These are phyloP conservation scores for Oostethus manadensis DNA, from an alignment of 2,113 vertebrate genomes.

Conservation along the genomic window DNA sequence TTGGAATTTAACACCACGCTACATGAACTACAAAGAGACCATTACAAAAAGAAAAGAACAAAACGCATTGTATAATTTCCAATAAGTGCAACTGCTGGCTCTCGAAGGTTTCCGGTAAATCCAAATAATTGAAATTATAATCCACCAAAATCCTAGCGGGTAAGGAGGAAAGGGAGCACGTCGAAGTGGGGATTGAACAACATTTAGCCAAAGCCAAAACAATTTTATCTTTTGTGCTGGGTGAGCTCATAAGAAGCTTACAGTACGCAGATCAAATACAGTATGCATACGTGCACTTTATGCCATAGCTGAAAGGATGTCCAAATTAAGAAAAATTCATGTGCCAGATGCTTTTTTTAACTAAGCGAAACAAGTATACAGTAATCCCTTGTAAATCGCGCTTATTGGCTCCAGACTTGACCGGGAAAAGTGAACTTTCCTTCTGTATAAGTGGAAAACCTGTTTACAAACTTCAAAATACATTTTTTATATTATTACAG, in stretches of 20 bases:
- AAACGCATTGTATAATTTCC: constrained; percentile 24
- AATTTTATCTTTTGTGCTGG: constrained; percentile 15
- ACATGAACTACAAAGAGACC: neutral
- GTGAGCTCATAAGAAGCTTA: constrained; percentile 27
- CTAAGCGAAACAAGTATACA: neutral
- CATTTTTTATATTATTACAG: too few relatives aligned
- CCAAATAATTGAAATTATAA: constrained; percentile 28
- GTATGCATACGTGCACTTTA: constrained; percentile 1
- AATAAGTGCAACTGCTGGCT: constrained; percentile 22
- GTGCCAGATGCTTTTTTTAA: neutral
- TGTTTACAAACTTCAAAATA: too few relatives aligned
- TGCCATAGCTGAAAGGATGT: neutral
- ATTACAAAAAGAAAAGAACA: constrained; percentile 12
- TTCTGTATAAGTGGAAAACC: too few relatives aligned
- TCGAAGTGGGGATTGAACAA: constrained; percentile 32
- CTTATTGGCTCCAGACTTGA: too few relatives aligned
- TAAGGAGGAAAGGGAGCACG: constrained; percentile 5
- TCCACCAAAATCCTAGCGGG: constrained; percentile 22
- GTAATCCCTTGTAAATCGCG: too few relatives aligned
- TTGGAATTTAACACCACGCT: neutral
- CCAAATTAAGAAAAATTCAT: neutral
- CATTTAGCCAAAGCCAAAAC: constrained; percentile 17
- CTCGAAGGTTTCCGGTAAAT: constrained; percentile 31
- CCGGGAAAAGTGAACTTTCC: too few relatives aligned
- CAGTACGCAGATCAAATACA: constrained; percentile 1